These are phyloP conservation scores for Bungarus multicinctus DNA, from an alignment of 2,113 vertebrate species.

Conservation along the genomic window DNA sequence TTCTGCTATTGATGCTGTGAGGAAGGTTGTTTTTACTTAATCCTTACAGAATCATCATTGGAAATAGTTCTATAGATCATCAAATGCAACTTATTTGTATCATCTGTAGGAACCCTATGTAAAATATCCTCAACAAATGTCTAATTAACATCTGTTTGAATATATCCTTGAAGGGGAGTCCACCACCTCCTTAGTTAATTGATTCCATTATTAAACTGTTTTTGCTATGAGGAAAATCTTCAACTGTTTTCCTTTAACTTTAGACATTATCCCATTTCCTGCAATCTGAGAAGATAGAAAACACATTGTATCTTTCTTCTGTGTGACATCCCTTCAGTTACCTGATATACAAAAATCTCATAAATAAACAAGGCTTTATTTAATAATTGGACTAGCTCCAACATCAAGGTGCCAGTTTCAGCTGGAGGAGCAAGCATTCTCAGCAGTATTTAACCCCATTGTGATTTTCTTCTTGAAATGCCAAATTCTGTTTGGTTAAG, in stretches of 20 bases:
- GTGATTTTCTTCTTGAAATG: neutral
- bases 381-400: neutral
- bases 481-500: neutral
- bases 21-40: neutral
- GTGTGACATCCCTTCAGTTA: neutral
- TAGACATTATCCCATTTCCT: neutral
- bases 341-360: neutral
- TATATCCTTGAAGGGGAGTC: neutral
- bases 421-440: neutral
- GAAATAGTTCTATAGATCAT: neutral
- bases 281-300: neutral
- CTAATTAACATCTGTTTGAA: neutral
- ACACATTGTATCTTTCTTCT: neutral
- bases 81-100: neutral
- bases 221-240: neutral
- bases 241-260: neutral
- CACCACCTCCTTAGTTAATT: neutral
- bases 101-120: neutral
- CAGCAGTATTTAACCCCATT: neutral
- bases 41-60: neutral
- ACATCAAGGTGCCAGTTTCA: neutral
- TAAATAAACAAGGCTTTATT: neutral
- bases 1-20: neutral
- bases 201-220: neutral
- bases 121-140: neutral